Conservation (phyloP, 2,113 vertebrate genomes). For the Chamaea fasciata region DNA sequence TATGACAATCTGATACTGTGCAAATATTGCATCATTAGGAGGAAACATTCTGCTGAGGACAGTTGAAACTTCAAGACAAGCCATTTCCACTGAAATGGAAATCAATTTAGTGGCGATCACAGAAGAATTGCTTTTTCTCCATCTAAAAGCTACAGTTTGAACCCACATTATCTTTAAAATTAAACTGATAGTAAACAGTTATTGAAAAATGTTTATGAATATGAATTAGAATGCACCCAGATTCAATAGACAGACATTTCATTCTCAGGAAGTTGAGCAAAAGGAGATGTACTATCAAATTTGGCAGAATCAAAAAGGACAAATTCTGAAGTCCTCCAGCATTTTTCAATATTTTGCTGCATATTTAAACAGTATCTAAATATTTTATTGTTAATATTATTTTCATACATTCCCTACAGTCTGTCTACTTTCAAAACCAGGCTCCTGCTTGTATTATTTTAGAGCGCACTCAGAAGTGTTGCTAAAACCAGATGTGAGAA, state of each 20-base stretch:
- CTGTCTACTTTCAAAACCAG: background rate
- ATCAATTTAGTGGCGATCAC: background rate
- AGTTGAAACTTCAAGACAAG: background rate
- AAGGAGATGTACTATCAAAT: background rate
- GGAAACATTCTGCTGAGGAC: background rate
- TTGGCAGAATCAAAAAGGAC: background rate
- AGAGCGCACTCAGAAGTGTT: background rate
- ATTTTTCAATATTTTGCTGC: background rate
- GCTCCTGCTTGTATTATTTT: background rate
- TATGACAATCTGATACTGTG: background rate
- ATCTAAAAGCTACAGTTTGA: background rate
- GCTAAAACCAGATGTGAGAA: background rate
- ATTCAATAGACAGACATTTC: background rate
- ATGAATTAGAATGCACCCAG: background rate
- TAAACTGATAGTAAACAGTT: background rate
- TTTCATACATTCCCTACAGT: background rate
- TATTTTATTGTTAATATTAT: background rate
- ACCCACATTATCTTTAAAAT: constrained; percentile 4
- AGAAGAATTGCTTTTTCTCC: background rate
- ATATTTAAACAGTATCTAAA: background rate
- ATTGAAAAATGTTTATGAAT: background rate
- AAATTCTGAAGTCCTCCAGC: background rate
- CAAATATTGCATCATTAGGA: background rate
- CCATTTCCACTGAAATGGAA: background rate
- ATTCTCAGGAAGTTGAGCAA: background rate